A percentile compares a stretch with the other conserved stretches of the same genome.
phyloP scores from a whole-genome alignment of 1,140 invertebrate genomes.

The Parapsyche elsis region DNA sequence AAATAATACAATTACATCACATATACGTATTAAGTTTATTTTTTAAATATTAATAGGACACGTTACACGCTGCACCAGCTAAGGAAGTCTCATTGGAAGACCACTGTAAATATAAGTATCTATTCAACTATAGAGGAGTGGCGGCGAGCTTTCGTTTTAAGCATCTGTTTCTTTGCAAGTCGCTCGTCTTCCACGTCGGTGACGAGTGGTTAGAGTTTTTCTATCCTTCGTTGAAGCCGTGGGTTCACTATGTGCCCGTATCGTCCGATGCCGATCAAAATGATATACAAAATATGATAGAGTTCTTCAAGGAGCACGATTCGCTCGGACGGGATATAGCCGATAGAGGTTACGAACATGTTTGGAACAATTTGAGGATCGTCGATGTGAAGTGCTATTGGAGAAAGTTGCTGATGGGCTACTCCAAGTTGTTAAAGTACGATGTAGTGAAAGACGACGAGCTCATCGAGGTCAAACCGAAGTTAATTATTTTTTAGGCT shows the following conservation, averaged over 20 bases:
- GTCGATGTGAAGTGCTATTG: constrained; percentile 90
- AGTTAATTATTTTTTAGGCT: background rate
- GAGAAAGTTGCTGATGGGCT: constrained; percentile 81
- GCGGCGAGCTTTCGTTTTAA: constrained; percentile 98
- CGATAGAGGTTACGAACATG: constrained; percentile 81
- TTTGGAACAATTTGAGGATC: constrained; percentile 86
- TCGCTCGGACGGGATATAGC: constrained; percentile 82
- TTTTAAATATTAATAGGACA: constrained; percentile 76
- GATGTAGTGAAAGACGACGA: constrained; percentile 69
- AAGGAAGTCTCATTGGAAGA: constrained; percentile 89
- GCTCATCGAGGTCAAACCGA: constrained; percentile 66
- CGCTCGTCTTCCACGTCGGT: constrained; percentile 95
- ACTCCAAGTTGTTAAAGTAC: constrained; percentile 82
- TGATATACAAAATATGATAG: constrained; percentile 77
- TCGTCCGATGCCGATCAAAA: constrained; percentile 74
- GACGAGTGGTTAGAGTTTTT: constrained; percentile 97
- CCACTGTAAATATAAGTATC: constrained; percentile 94
- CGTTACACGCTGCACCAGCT: constrained; percentile 84
- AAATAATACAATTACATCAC: background rate
- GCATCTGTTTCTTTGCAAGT: constrained; percentile 94
- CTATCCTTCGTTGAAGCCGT: constrained; percentile 90
- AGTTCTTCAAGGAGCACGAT: constrained; percentile 85
- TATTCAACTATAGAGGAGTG: constrained; percentile 97
- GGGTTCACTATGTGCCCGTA: constrained; percentile 96
- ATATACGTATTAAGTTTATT: background rate